Conservation (phyloP, 2,797 vertebrate species). For the Taenioides sp. region DNA sequence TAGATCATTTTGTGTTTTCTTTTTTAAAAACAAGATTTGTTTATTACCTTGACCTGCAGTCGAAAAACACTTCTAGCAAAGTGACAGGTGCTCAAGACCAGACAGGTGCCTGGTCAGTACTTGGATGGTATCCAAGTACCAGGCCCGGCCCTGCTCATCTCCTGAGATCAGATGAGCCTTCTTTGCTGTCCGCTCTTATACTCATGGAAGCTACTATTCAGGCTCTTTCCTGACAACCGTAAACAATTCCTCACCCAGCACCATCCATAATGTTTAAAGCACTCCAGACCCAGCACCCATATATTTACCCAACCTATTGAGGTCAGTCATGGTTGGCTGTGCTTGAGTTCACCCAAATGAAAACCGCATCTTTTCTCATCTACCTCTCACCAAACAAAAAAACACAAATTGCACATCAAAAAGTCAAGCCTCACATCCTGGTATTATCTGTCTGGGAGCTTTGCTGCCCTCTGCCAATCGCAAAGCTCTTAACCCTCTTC, state of each 20-base stretch:
- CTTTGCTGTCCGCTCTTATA: too few relatives aligned
- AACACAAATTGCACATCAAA: conserved; percentile 15
- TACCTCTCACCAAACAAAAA: not conserved
- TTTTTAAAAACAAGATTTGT: too few relatives aligned
- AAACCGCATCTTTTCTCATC: conserved; percentile 11
- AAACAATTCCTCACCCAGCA: conserved; percentile 8
- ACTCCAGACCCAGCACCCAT: conserved; percentile 1
- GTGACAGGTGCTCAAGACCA: too few relatives aligned
- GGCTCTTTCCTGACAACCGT: not conserved
- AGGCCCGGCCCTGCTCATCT: too few relatives aligned
- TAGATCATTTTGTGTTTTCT: too few relatives aligned
- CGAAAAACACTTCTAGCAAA: too few relatives aligned
- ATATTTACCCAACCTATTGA: conserved; percentile 4
- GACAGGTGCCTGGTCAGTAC: too few relatives aligned
- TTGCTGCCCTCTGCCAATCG: conserved; percentile 19
- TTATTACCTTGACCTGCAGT: too few relatives aligned
- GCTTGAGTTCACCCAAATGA: conserved; percentile 8
- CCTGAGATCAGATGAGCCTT: too few relatives aligned
- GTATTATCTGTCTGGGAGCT: conserved; percentile 10
- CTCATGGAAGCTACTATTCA: not conserved
- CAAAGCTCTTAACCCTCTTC: conserved; percentile 31
- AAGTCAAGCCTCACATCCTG: conserved; percentile 13
- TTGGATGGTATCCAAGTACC: too few relatives aligned
- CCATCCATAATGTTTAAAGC: not conserved
- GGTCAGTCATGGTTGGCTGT: conserved; percentile 19